A percentile compares a stretch with the other conserved stretches of the same genome.
Evolutionary conservation across 2,797 vertebrate species (phyloP).

Genomic region (Sebastes melanostomus): DNA sequence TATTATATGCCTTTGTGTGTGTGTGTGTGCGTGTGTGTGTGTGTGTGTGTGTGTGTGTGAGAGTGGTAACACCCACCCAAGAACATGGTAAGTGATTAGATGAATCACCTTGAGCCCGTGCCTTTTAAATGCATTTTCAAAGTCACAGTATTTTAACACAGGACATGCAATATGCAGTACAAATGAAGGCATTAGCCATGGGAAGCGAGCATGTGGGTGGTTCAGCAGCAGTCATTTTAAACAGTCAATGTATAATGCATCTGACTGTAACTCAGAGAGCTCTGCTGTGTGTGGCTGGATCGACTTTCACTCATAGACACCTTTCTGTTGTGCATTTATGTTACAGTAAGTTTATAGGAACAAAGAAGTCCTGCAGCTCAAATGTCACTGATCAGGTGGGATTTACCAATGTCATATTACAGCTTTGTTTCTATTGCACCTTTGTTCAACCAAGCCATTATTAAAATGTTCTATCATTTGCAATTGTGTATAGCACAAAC

Average conservation of each 20-base stretch:
- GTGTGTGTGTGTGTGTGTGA: conserved; percentile 6
- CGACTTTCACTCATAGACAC: neutral
- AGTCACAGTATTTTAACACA: conserved; percentile 66
- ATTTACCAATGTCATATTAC: neutral
- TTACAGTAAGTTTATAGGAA: neutral
- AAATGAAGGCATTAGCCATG: conserved; percentile 54
- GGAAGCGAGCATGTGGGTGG: conserved; percentile 26
- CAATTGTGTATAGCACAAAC: neutral
- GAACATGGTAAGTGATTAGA: conserved; percentile 69
- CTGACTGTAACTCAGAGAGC: conserved; percentile 12
- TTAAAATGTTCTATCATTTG: neutral
- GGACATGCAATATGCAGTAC: conserved; percentile 41
- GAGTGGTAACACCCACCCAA: conserved; percentile 8
- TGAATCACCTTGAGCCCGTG: conserved; percentile 69
- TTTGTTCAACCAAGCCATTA: neutral
- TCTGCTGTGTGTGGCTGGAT: neutral
- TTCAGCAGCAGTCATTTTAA: conserved; percentile 40
- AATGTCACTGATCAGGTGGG: neutral
- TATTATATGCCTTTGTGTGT: conserved; percentile 11
- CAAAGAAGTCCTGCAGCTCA: neutral
- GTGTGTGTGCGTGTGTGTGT: neutral
- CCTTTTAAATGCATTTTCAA: conserved; percentile 72
- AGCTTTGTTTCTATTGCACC: neutral
- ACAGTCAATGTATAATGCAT: conserved; percentile 42
- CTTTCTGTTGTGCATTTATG: neutral